A percentile compares a stretch with the other conserved stretches of the same genome.
Evolutionary conservation across 2,888 invertebrate genomes (phyloP).

Genomic region (Taenaris catops): DNA sequence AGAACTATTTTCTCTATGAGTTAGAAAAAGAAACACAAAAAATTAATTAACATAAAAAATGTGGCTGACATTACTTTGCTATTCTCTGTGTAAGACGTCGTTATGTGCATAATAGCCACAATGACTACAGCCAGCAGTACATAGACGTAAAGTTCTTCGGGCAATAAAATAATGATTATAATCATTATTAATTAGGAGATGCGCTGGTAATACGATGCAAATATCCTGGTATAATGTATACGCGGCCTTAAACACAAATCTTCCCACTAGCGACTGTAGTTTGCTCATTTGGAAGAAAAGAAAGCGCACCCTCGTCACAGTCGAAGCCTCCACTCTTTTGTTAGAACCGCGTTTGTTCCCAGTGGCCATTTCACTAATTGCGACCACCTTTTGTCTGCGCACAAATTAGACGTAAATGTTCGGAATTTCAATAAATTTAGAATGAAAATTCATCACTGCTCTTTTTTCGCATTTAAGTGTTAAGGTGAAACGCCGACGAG

Average conservation of each 20-base stretch:
- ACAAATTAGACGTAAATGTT: slow-evolving; percentile 67
- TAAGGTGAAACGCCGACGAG: slow-evolving; percentile 1
- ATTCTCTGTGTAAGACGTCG: no score
- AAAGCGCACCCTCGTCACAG: slow-evolving; percentile 57
- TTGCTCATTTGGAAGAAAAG: slow-evolving; percentile 79
- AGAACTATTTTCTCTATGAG: no score
- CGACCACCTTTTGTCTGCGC: slow-evolving; percentile 67
- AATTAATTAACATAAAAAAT: no score
- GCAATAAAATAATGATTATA: no score
- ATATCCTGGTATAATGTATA: no score
- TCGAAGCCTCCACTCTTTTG: slow-evolving; percentile 63
- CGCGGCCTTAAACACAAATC: slow-evolving; percentile 52
- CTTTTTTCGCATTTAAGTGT: slow-evolving; percentile 27
- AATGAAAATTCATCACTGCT: slow-evolving; percentile 36
- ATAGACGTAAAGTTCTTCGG: no score
- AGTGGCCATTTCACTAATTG: slow-evolving; percentile 77
- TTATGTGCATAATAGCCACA: no score
- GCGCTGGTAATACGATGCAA: no score
- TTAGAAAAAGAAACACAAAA: no score
- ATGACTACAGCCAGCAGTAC: no score
- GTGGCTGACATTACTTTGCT: no score
- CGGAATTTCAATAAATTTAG: slow-evolving; percentile 43
- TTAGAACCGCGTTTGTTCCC: slow-evolving; percentile 70
- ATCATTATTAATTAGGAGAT: no score
- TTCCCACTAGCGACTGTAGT: slow-evolving; percentile 65